Evolutionary conservation across 1,140 invertebrate genomes (phyloP).

Genomic region (Achatina immaculata): DNA sequence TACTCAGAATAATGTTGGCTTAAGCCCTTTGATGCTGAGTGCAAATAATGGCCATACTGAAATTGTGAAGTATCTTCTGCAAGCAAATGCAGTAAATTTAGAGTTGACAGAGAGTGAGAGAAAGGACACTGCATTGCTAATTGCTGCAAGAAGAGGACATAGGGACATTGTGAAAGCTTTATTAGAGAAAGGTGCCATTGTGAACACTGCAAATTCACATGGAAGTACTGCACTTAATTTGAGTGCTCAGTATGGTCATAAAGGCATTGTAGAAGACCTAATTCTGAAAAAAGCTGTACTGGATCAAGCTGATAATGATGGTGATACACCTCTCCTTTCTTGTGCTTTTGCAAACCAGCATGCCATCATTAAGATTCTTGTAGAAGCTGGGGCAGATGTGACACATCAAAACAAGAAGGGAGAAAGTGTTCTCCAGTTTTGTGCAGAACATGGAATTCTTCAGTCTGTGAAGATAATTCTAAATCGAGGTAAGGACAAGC

Average conservation of each 20-base stretch:
- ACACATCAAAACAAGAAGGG: neutral
- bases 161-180: neutral
- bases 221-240: neutral
- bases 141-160: neutral
- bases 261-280: neutral
- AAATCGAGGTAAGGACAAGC: neutral
- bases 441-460: neutral
- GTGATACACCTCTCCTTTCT: slow-evolving; percentile 10
- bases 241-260: slow-evolving; percentile 8
- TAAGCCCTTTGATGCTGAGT: neutral
- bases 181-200: neutral
- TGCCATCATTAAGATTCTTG: neutral
- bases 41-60: neutral
- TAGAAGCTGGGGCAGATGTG: neutral
- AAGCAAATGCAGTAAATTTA: slow-evolving; percentile 13
- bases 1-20: neutral
- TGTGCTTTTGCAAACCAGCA: neutral
- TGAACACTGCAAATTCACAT: neutral
- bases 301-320: neutral
- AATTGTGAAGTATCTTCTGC: neutral
- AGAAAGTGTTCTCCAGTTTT: neutral
- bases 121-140: neutral
- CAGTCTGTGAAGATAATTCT: neutral
- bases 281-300: neutral
- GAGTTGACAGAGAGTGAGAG: neutral